phyloP scores from a whole-genome alignment of 2,113 vertebrate species.

The Odocoileus hemionus region DNA sequence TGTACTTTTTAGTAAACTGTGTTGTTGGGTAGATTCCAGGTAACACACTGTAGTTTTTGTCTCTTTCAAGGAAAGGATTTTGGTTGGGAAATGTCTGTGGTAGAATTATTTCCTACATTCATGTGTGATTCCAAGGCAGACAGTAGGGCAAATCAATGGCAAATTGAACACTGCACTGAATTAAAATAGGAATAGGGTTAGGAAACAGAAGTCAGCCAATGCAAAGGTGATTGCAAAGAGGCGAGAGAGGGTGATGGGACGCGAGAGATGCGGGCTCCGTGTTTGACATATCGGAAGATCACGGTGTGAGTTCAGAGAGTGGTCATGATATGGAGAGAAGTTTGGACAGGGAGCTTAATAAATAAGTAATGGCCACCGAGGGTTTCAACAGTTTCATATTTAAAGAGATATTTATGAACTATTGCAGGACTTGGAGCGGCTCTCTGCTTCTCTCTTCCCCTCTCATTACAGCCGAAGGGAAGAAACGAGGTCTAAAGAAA shows the following conservation, averaged over 20 bases:
- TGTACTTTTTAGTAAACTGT: neutral
- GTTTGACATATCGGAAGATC: neutral
- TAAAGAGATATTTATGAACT: slow-evolving; percentile 68
- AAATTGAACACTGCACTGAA: neutral
- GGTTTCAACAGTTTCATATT: slow-evolving; percentile 58
- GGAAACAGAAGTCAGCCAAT: neutral
- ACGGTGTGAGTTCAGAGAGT: slow-evolving; percentile 42
- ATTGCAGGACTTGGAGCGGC: neutral
- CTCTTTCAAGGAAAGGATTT: neutral
- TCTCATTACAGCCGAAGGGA: slow-evolving; percentile 43
- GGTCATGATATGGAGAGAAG: neutral
- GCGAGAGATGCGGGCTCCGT: neutral
- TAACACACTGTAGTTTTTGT: neutral
- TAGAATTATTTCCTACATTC: neutral
- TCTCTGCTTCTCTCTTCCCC: neutral
- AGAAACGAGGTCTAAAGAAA: slow-evolving; percentile 45
- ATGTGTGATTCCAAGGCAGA: neutral
- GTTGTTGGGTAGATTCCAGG: neutral
- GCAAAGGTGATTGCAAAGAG: neutral
- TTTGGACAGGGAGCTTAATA: slow-evolving; percentile 34
- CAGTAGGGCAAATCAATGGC: neutral
- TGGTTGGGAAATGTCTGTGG: neutral
- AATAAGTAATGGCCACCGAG: slow-evolving; percentile 59
- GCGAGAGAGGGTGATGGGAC: neutral
- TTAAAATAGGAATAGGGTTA: neutral